Percentiles rank a stretch among this genome's conserved stretches.
These are phyloP conservation scores for Drosophila aff. DNA, from an alignment of 1,140 invertebrate species.

Conservation along the genomic window DNA sequence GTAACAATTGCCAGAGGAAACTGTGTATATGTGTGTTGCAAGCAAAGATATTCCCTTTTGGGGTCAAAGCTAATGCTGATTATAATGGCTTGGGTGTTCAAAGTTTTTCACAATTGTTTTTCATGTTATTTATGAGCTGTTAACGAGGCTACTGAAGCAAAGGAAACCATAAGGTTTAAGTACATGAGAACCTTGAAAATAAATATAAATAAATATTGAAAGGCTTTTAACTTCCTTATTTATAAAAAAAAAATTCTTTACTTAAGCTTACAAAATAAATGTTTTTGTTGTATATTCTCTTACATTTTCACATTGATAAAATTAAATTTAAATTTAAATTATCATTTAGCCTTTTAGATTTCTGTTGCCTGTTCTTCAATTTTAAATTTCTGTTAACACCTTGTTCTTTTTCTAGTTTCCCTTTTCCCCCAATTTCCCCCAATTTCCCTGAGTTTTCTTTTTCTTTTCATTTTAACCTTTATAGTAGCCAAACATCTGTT, in stretches of 20 bases:
- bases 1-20: slow-evolving; percentile 48
- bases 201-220: background rate
- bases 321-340: background rate
- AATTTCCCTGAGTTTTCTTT: background rate
- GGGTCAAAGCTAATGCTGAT: slow-evolving; percentile 73
- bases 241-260: background rate
- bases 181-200: too few species aligned
- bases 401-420: slow-evolving; percentile 1
- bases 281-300: too few species aligned
- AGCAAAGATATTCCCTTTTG: slow-evolving; percentile 54
- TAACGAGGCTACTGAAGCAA: slow-evolving; percentile 10
- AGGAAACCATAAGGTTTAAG: background rate
- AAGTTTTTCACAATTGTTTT: slow-evolving; percentile 34
- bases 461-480: slow-evolving; percentile 5
- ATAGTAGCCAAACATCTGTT: slow-evolving; percentile 30
- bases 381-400: background rate
- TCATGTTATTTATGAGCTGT: slow-evolving; percentile 55
- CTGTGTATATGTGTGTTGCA: slow-evolving; percentile 57
- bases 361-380: background rate
- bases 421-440: background rate
- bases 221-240: background rate
- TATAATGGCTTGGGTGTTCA: slow-evolving; percentile 23
- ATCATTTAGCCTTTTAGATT: background rate
- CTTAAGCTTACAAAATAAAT: background rate
- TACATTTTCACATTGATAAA: background rate